Conservation (phyloP, 2,113 vertebrate genomes). For the Ageneiosus marmoratus region DNA sequence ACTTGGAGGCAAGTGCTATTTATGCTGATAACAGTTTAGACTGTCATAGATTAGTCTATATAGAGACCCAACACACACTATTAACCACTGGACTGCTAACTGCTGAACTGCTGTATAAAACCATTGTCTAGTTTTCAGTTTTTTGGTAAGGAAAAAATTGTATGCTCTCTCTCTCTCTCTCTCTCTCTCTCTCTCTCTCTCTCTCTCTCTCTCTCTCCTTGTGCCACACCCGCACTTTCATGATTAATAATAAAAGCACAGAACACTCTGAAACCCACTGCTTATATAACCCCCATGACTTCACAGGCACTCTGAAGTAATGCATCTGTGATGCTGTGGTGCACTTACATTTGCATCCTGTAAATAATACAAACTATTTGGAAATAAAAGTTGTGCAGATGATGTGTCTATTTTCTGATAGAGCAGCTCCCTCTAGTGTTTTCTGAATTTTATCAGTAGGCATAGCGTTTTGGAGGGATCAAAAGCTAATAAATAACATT, state of each 20-base stretch:
- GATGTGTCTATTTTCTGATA: neutral
- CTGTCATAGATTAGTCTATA: neutral
- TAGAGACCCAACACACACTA: no score
- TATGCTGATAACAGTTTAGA: neutral
- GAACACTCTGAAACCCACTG: constrained; percentile 1
- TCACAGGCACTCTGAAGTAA: neutral
- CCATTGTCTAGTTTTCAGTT: neutral
- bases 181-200: neutral
- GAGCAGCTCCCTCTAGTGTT: constrained; percentile 41
- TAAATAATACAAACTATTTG: neutral
- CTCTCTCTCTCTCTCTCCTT: neutral
- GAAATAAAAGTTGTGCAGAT: neutral
- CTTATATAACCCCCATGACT: neutral
- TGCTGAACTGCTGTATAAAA: neutral
- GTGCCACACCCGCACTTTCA: neutral
- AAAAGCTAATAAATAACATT: neutral
- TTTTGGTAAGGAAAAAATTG: neutral
- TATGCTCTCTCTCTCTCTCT: neutral
- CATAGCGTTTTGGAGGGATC: neutral
- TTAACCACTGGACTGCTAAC: no score
- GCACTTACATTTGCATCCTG: neutral
- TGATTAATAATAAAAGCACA: neutral
- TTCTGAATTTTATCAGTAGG: neutral
- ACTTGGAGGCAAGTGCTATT: neutral
- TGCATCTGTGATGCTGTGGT: neutral